Conservation (phyloP, 2,113 vertebrate species). For the Chionodraco myersi region DNA sequence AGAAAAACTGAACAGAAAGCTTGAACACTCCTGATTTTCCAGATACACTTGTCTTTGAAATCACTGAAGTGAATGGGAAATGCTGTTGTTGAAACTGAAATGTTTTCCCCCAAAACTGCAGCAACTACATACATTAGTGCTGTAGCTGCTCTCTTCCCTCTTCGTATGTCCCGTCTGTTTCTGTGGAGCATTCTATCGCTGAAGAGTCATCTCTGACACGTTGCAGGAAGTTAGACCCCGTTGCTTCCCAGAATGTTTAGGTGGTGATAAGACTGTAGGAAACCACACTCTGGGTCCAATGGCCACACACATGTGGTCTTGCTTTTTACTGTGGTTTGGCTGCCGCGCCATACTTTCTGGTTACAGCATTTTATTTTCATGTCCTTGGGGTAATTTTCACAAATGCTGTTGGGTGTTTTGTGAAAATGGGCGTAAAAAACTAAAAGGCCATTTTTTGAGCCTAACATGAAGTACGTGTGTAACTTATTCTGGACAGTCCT, state of each 20-base stretch:
- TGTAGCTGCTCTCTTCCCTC: not conserved
- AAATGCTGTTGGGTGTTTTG: conserved; percentile 40
- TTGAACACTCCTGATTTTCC: not conserved
- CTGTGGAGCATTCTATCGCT: conserved; percentile 24
- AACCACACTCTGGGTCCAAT: conserved; percentile 32
- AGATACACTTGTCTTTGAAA: not conserved
- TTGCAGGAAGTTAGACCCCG: not conserved
- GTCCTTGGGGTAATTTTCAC: conserved; percentile 50
- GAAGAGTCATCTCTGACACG: conserved; percentile 44
- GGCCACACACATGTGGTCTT: conserved; percentile 64
- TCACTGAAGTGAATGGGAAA: not conserved
- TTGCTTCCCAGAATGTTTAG: conserved; percentile 25
- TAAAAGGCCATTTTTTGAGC: conserved; percentile 5
- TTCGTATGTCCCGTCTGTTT: not conserved
- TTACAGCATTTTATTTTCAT: conserved; percentile 61
- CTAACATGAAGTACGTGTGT: conserved; percentile 4
- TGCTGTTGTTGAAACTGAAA: not conserved
- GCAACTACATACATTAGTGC: not conserved
- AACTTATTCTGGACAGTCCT: not conserved
- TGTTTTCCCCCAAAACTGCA: not conserved
- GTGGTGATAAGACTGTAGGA: conserved; percentile 51
- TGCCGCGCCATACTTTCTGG: conserved; percentile 47
- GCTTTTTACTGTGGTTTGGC: conserved; percentile 71
- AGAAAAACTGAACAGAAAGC: not conserved
- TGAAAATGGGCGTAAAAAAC: not conserved